A percentile compares a stretch with the other conserved stretches of the same genome.
phyloP scores from a whole-genome alignment of 1,140 invertebrate species.

The Calycopis cecrops region DNA sequence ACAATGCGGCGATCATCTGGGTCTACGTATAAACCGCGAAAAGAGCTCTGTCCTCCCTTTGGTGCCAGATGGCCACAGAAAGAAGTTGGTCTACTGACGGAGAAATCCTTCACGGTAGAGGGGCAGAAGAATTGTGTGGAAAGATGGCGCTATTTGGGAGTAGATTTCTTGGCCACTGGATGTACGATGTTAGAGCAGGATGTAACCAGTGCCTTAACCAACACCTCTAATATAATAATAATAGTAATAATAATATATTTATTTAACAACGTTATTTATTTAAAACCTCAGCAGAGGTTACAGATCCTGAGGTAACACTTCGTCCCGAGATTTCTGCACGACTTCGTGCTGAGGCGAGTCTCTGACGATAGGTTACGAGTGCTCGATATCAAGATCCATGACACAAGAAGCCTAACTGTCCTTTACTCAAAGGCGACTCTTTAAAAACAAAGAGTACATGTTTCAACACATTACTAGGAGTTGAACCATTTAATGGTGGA shows the following conservation, averaged over 20 bases:
- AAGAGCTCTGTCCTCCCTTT: constrained; percentile 47
- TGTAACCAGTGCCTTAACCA: not conserved
- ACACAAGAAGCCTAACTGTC: no score
- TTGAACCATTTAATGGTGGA: no score
- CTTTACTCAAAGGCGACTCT: no score
- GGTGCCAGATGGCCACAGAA: constrained; percentile 29
- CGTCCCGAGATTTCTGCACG: constrained; percentile 38
- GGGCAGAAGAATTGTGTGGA: constrained; percentile 26
- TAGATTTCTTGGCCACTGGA: constrained; percentile 32
- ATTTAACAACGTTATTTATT: constrained; percentile 35
- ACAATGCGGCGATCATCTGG: constrained; percentile 25
- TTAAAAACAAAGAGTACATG: no score
- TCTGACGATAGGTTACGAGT: constrained; percentile 28
- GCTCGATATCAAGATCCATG: constrained; percentile 36
- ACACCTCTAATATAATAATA: no score
- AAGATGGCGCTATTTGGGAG: constrained; percentile 43
- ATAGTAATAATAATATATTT: no score
- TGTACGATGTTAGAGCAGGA: constrained; percentile 18
- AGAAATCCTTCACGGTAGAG: constrained; percentile 21
- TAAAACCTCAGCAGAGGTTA: constrained; percentile 47
- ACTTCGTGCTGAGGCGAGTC: constrained; percentile 31
- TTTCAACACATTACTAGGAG: no score
- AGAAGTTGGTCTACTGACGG: constrained; percentile 35
- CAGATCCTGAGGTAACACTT: constrained; percentile 33
- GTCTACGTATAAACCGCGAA: constrained; percentile 35